These are phyloP conservation scores for Haliclystus octoradiatus DNA, from an alignment of 30 jellyfish, hydroid and myxozoan genomes.

Conservation along the genomic window DNA sequence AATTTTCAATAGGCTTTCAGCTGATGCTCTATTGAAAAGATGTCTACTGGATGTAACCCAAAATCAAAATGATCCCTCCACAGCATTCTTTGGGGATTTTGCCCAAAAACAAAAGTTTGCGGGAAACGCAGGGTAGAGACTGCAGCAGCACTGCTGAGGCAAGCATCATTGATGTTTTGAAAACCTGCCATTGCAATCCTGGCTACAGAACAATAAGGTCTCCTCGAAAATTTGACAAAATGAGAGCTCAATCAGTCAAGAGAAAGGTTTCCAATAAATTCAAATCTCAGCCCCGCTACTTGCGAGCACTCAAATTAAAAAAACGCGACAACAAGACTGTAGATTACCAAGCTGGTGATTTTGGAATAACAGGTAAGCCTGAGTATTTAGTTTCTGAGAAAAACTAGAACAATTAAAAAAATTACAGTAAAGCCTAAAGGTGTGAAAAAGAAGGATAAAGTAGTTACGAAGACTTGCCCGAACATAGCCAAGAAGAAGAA, in stretches of 20 bases:
- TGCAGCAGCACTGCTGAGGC: constrained; percentile 10
- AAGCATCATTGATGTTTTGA: not conserved
- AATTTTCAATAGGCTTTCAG: constrained; percentile 3
- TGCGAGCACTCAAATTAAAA: not conserved
- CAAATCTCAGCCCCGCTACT: not conserved
- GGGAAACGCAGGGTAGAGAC: constrained; percentile 3
- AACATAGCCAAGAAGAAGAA: not conserved
- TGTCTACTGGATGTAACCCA: constrained; percentile 11
- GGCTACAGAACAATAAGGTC: not conserved
- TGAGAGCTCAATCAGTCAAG: not conserved
- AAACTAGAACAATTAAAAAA: not conserved
- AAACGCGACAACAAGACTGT: not conserved
- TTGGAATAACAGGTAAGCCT: not conserved
- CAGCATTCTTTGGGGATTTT: constrained; percentile 4
- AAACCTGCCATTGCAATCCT: not conserved
- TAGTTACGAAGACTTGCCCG: not conserved
- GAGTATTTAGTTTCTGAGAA: not conserved
- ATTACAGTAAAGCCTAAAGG: too few species aligned
- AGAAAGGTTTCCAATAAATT: constrained; percentile 1
- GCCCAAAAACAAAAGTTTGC: constrained; percentile 17
- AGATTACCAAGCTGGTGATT: not conserved
- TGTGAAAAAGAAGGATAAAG: too few species aligned
- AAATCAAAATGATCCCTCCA: constrained; percentile 12
- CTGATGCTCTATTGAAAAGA: constrained; percentile 4
- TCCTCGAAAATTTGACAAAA: not conserved